These are phyloP conservation scores for Sycophila texana DNA, from an alignment of 2,888 invertebrate genomes.

Conservation along the genomic window DNA sequence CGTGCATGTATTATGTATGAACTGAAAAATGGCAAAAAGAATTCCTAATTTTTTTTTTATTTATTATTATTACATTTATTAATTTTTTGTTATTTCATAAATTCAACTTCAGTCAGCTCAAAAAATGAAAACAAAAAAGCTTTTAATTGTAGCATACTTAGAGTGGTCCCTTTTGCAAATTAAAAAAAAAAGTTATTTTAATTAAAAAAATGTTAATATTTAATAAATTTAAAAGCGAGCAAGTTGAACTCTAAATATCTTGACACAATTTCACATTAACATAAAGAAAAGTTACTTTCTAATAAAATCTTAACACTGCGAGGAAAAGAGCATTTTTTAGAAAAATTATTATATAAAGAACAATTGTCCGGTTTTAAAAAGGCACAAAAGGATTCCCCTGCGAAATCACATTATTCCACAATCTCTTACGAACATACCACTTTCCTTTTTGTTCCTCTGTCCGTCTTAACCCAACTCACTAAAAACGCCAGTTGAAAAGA, in stretches of 20 bases:
- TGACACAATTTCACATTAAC: too few relatives aligned
- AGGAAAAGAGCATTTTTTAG: background rate
- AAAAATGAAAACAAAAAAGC: too few relatives aligned
- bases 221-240: too few relatives aligned
- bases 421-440: constrained; percentile 41
- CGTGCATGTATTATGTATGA: constrained; percentile 40
- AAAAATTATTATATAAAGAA: constrained; percentile 24
- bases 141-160: too few relatives aligned
- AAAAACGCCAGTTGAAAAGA: constrained; percentile 9
- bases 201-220: too few relatives aligned
- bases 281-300: too few relatives aligned
- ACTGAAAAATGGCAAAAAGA: background rate
- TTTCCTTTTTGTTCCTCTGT: constrained; percentile 30
- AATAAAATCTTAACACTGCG: too few relatives aligned
- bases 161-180: too few relatives aligned
- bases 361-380: constrained; percentile 13
- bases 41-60: background rate
- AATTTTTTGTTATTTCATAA: too few relatives aligned
- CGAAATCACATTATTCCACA: constrained; percentile 46
- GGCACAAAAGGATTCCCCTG: constrained; percentile 26
- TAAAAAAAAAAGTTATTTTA: too few relatives aligned
- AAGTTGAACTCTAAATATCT: too few relatives aligned
- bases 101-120: too few relatives aligned
- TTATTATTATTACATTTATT: background rate
- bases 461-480: constrained; percentile 30